Conservation (phyloP, 2,797 vertebrate species). For the Labeo calbasu region DNA sequence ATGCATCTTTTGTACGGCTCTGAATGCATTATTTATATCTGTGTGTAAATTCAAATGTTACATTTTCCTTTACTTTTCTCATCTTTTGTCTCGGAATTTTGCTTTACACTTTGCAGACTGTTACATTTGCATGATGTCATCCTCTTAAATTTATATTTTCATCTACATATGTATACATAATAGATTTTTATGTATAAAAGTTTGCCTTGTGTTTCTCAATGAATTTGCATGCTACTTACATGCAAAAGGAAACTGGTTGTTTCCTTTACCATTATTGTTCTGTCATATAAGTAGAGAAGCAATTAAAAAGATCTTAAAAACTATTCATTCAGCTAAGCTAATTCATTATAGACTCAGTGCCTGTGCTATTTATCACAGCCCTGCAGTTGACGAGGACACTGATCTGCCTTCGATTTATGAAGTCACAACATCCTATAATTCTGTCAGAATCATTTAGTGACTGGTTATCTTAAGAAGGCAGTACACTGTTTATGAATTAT, state of each 20-base stretch:
- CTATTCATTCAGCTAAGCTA: slow-evolving; percentile 26
- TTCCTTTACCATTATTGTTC: slow-evolving; percentile 13
- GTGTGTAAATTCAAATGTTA: slow-evolving; percentile 70
- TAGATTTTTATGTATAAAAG: slow-evolving; percentile 69
- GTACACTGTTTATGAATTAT: not conserved
- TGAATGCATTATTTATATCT: slow-evolving; percentile 71
- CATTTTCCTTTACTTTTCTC: slow-evolving; percentile 66
- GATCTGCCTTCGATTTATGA: not conserved
- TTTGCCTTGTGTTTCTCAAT: not conserved
- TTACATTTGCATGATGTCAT: slow-evolving; percentile 65
- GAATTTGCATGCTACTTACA: slow-evolving; percentile 38
- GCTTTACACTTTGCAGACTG: slow-evolving; percentile 62
- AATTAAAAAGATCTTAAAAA: not conserved
- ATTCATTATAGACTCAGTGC: slow-evolving; percentile 47
- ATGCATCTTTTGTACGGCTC: slow-evolving; percentile 88
- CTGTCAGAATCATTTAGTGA: slow-evolving; percentile 1
- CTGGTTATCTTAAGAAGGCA: slow-evolving; percentile 10
- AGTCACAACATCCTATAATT: slow-evolving; percentile 1
- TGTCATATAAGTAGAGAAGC: not conserved
- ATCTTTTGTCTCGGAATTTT: slow-evolving; percentile 63
- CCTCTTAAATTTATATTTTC: slow-evolving; percentile 57
- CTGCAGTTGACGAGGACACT: not conserved
- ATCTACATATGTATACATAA: slow-evolving; percentile 70
- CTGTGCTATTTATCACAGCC: slow-evolving; percentile 21
- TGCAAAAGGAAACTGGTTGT: not conserved